Evolutionary conservation across 2,113 vertebrate genomes (phyloP).

Genomic region (Alligator sinensis): DNA sequence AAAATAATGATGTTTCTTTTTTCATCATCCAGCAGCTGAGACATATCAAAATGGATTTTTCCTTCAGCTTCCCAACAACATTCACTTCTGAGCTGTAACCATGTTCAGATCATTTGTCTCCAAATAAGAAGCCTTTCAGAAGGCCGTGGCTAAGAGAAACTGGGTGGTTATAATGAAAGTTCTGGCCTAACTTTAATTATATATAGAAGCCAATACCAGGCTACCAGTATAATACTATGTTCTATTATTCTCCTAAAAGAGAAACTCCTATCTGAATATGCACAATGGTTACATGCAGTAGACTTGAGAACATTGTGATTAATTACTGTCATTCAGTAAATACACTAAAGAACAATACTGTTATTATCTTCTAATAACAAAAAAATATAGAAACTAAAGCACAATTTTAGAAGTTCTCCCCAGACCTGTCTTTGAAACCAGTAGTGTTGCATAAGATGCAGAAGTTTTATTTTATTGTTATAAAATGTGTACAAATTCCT

Average conservation of each 20-base stretch:
- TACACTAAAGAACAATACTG: neutral
- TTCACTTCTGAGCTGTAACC: neutral
- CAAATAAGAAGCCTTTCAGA: neutral
- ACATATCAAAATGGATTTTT: neutral
- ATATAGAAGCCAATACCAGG: neutral
- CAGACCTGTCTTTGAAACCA: neutral
- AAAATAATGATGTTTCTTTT: neutral
- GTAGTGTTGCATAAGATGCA: neutral
- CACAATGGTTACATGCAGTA: neutral
- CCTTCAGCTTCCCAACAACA: neutral
- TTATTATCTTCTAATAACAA: slow-evolving; percentile 4
- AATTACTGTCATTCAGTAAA: slow-evolving; percentile 5
- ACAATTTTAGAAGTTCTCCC: neutral
- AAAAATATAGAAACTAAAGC: neutral
- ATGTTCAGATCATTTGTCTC: neutral
- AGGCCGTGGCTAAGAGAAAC: neutral
- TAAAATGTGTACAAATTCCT: neutral
- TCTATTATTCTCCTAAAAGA: neutral
- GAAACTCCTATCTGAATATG: neutral
- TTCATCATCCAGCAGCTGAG: neutral
- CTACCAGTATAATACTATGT: neutral
- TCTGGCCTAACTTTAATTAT: neutral
- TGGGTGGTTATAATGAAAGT: neutral
- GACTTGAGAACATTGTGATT: neutral
- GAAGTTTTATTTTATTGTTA: neutral